phyloP scores from a whole-genome alignment of 1,140 invertebrate species.

The Propsilocerus akamusi region DNA sequence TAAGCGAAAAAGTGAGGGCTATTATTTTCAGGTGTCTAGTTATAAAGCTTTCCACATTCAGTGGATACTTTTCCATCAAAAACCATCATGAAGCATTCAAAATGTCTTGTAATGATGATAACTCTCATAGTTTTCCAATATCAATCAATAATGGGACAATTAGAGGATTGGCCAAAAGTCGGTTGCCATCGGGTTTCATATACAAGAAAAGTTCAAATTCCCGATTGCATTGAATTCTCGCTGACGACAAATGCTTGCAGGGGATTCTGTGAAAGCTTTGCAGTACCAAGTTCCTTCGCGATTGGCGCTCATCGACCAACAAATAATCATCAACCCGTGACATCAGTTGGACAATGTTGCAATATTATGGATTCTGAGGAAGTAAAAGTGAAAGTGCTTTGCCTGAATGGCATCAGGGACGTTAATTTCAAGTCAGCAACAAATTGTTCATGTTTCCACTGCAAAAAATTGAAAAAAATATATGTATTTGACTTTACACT shows the following conservation, averaged over 20 bases:
- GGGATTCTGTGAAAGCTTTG: constrained; percentile 71
- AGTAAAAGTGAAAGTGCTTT: constrained; percentile 43
- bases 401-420: constrained; percentile 52
- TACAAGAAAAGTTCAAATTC: constrained; percentile 57
- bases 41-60: too few species aligned
- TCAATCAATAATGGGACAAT: too few species aligned
- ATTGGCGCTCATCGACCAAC: constrained; percentile 38
- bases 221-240: constrained; percentile 63
- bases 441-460: constrained; percentile 67
- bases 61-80: too few species aligned
- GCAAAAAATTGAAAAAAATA: constrained; percentile 36
- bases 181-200: constrained; percentile 28
- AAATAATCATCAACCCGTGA: constrained; percentile 37
- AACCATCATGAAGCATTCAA: too few species aligned
- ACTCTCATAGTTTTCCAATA: too few species aligned
- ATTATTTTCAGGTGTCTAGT: too few species aligned
- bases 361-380: constrained; percentile 75
- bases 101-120: too few species aligned
- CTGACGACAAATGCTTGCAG: constrained; percentile 74
- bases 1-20: too few species aligned
- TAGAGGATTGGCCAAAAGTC: too few species aligned
- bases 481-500: neutral
- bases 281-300: constrained; percentile 40
- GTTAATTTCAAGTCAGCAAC: constrained; percentile 67
- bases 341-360: constrained; percentile 74